These are phyloP conservation scores for Eupeodes luniger DNA, from an alignment of 2,888 invertebrate species.

Conservation along the genomic window DNA sequence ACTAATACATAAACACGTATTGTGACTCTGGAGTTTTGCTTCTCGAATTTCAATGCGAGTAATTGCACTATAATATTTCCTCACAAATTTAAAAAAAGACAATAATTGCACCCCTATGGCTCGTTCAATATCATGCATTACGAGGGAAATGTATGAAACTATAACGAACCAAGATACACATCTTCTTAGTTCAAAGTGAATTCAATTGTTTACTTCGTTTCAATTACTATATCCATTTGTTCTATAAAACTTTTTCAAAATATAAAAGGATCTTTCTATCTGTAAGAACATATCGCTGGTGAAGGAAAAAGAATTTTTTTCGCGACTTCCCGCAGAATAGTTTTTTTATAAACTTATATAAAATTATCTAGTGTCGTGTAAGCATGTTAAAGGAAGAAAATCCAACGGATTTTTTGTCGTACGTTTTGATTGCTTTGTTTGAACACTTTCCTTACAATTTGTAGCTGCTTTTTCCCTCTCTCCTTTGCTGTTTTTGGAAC, in stretches of 20 bases:
- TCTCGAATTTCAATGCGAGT: too few relatives aligned
- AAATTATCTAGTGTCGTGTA: constrained; percentile 32
- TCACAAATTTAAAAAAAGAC: not conserved
- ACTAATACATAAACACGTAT: too few relatives aligned
- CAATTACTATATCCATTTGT: constrained; percentile 43
- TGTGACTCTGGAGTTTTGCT: too few relatives aligned
- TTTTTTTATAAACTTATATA: not conserved
- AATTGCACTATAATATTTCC: too few relatives aligned
- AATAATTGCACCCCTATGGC: not conserved
- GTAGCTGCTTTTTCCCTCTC: not conserved
- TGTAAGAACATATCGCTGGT: not conserved
- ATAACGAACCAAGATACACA: constrained; percentile 16
- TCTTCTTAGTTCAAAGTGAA: constrained; percentile 38
- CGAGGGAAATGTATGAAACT: constrained; percentile 4
- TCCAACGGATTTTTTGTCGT: not conserved
- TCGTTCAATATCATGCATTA: not conserved
- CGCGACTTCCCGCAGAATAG: constrained; percentile 56
- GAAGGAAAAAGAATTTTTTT: not conserved
- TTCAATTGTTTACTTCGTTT: constrained; percentile 37
- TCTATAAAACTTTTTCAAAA: constrained; percentile 1
- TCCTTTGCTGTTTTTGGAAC: not conserved
- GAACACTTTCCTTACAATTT: constrained; percentile 37
- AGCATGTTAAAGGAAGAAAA: constrained; percentile 17
- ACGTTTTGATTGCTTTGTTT: constrained; percentile 49
- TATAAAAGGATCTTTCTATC: not conserved